phyloP scores from a whole-genome alignment of 2,797 vertebrate species.

The Myripristis murdjan region DNA sequence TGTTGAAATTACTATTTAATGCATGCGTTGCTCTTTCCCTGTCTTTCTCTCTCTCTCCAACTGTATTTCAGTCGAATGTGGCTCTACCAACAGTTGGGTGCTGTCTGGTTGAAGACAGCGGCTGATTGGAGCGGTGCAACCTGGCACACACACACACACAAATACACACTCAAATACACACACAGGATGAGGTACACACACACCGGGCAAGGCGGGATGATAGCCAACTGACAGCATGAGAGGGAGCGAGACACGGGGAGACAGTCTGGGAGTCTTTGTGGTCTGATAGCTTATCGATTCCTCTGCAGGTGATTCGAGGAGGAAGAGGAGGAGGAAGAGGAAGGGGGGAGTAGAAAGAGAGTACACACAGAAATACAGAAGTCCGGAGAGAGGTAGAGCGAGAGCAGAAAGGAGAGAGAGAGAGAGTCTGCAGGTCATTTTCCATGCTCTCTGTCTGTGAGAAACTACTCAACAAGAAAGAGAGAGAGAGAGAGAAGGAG shows the following conservation, averaged over 20 bases:
- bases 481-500: too few relatives aligned
- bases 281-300: constrained; percentile 73
- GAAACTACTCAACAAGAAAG: constrained; percentile 11
- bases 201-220: constrained; percentile 28
- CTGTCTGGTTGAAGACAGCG: not conserved
- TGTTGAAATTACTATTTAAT: constrained; percentile 16
- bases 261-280: constrained; percentile 36
- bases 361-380: constrained; percentile 33
- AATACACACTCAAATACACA: not conserved
- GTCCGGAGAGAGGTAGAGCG: constrained; percentile 17
- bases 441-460: not conserved
- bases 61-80: constrained; percentile 27
- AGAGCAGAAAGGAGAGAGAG: not conserved
- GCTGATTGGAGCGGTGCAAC: not conserved
- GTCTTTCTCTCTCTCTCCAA: constrained; percentile 17
- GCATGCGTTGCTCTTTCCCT: constrained; percentile 25
- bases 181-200: constrained; percentile 30
- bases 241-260: not conserved
- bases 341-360: not conserved
- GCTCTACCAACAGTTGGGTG: not conserved
- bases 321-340: constrained; percentile 18
- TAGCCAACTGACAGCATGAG: constrained; percentile 34
- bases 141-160: not conserved
- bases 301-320: constrained; percentile 64
- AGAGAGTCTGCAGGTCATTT: too few relatives aligned